Conservation (phyloP, 2,888 invertebrate genomes). For the Spodoptera exigua region DNA sequence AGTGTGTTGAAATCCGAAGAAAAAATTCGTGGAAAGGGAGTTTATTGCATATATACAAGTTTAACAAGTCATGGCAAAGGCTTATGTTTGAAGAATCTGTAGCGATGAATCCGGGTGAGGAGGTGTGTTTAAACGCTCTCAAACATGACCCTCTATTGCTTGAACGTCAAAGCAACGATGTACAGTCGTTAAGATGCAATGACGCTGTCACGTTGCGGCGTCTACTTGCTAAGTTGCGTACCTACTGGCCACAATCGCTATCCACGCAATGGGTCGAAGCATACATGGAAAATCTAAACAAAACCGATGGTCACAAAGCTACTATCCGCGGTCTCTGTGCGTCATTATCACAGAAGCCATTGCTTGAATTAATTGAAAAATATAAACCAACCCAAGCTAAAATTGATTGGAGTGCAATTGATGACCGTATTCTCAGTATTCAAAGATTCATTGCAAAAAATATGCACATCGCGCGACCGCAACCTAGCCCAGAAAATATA, state of each 20-base stretch:
- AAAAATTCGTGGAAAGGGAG: conserved; percentile 63
- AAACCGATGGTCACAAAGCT: conserved; percentile 64
- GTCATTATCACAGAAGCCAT: conserved; percentile 62
- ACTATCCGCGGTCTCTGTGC: conserved; percentile 69
- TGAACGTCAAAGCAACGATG: conserved; percentile 57
- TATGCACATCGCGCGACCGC: conserved; percentile 78
- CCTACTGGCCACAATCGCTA: conserved; percentile 73
- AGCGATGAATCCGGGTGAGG: conserved; percentile 64
- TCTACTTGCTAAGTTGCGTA: conserved; percentile 70
- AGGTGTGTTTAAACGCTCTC: conserved; percentile 74
- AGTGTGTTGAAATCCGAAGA: conserved; percentile 64
- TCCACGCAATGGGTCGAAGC: conserved; percentile 63
- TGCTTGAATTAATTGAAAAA: conserved; percentile 67
- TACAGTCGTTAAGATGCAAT: conserved; percentile 61
- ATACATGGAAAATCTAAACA: conserved; percentile 63
- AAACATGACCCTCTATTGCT: conserved; percentile 76
- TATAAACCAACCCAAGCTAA: conserved; percentile 71
- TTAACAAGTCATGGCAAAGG: conserved; percentile 76
- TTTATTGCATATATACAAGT: conserved; percentile 69
- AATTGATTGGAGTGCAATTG: conserved; percentile 71
- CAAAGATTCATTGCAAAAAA: conserved; percentile 75
- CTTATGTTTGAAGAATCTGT: conserved; percentile 76
- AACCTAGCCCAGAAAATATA: conserved; percentile 69
- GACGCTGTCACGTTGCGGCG: conserved; percentile 62
- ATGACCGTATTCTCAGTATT: conserved; percentile 70